These are phyloP conservation scores for Agrotis clavis DNA, from an alignment of 2,888 invertebrate genomes.

Conservation along the genomic window DNA sequence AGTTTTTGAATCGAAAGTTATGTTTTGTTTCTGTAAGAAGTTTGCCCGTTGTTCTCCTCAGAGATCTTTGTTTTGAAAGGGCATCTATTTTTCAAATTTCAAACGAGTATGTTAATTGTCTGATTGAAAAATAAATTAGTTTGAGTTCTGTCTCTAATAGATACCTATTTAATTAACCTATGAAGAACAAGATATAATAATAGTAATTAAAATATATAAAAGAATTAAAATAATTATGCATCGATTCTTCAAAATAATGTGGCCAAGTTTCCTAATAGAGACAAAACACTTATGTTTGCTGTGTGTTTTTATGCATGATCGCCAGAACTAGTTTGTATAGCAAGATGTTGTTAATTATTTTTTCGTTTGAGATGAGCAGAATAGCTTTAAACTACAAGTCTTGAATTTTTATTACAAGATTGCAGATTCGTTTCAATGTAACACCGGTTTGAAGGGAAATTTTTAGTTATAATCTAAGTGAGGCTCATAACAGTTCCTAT, in stretches of 20 bases:
- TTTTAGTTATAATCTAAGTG: too few relatives aligned
- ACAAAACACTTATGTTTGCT: not conserved
- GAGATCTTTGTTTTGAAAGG: not conserved
- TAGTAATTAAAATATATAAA: not conserved
- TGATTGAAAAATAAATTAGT: not conserved
- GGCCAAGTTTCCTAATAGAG: not conserved
- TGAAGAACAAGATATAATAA: not conserved
- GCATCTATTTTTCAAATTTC: not conserved
- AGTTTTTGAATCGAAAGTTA: not conserved
- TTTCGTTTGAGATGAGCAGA: slow-evolving; percentile 22
- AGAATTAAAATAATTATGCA: not conserved
- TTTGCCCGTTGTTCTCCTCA: not conserved
- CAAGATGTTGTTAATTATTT: slow-evolving; percentile 3
- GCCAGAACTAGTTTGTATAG: slow-evolving; percentile 29
- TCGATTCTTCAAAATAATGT: not conserved
- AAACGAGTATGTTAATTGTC: not conserved
- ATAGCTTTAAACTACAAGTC: not conserved
- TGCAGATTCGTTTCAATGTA: not conserved
- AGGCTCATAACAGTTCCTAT: too few relatives aligned
- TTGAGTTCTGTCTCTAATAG: too few relatives aligned
- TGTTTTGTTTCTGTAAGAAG: not conserved
- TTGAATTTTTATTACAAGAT: not conserved
- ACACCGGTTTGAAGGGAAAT: not conserved
- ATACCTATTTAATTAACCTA: not conserved
- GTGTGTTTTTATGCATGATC: slow-evolving; percentile 28